Conservation (phyloP, 2,797 vertebrate species). For the Ctenochaetus hawaiiensis region DNA sequence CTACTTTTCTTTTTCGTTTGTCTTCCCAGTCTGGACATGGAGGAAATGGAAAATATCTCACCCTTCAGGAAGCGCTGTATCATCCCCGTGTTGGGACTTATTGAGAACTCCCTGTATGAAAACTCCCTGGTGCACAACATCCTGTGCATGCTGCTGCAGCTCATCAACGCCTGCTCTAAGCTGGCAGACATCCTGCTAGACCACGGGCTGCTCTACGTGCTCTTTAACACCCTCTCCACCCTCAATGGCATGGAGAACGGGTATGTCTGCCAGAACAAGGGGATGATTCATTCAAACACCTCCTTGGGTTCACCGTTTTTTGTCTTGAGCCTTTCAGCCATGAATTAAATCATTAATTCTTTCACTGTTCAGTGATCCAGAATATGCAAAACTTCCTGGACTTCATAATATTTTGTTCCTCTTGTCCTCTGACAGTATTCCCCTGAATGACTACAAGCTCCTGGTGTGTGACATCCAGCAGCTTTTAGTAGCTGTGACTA, state of each 20-base stretch:
- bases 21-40: conserved; percentile 90
- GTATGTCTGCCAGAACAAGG: conserved; percentile 82
- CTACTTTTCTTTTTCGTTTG: conserved; percentile 33
- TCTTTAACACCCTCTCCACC: conserved; percentile 95
- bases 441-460: conserved; percentile 93
- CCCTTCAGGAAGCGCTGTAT: conserved; percentile 95
- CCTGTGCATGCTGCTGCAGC: conserved; percentile 94
- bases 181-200: conserved; percentile 96
- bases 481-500: conserved; percentile 93
- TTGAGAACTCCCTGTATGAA: conserved; percentile 96
- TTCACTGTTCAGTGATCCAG: conserved; percentile 53
- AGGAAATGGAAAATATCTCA: conserved; percentile 92
- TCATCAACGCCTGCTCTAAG: conserved; percentile 95
- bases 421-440: conserved; percentile 85
- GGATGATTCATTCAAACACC: conserved; percentile 44
- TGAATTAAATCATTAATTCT: conserved; percentile 66
- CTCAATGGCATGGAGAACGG: conserved; percentile 96
- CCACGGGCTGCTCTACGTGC: conserved; percentile 95
- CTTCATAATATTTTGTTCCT: conserved; percentile 40
- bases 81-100: conserved; percentile 94
- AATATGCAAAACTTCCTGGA: conserved; percentile 15
- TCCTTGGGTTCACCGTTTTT: conserved; percentile 40
- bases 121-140: conserved; percentile 92
- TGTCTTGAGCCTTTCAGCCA: conserved; percentile 41
- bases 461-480: conserved; percentile 97